These are phyloP conservation scores for Sebastolobus altivelis DNA, from an alignment of 2,797 vertebrate species.

Conservation along the genomic window DNA sequence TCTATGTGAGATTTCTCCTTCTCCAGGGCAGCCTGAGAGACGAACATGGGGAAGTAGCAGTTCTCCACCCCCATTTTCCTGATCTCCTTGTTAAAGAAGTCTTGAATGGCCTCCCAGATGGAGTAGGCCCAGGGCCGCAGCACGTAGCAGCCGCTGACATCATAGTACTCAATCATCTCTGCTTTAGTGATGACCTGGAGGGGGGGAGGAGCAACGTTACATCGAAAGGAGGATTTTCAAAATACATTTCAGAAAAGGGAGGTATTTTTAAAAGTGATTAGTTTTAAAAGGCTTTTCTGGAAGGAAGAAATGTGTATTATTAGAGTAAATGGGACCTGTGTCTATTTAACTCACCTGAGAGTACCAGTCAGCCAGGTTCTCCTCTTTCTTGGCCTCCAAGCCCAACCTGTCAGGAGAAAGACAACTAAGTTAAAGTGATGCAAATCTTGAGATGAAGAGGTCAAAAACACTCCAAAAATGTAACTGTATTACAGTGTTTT, in stretches of 20 bases:
- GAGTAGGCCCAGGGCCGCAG: conserved; percentile 95
- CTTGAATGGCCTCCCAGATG: conserved; percentile 95
- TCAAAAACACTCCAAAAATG: background rate
- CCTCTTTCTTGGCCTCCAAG: conserved; percentile 96
- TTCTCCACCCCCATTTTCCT: conserved; percentile 98
- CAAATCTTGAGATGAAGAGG: background rate
- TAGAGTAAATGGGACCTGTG: background rate
- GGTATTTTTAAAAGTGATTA: background rate
- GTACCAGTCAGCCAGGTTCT: conserved; percentile 97
- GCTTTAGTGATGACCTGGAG: conserved; percentile 97
- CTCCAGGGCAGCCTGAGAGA: conserved; percentile 96
- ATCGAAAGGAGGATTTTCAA: background rate
- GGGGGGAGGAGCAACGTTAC: background rate
- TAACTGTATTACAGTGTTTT: background rate
- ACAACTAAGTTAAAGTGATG: background rate
- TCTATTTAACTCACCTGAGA: conserved; percentile 88
- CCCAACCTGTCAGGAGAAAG: conserved; percentile 87
- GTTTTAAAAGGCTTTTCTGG: background rate
- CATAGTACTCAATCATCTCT: conserved; percentile 99
- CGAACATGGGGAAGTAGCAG: conserved; percentile 99
- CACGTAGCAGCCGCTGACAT: conserved; percentile 97
- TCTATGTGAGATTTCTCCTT: conserved; percentile 95
- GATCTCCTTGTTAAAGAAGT: conserved; percentile 95
- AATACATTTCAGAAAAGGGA: background rate
- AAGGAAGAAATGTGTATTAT: too few species aligned